Base-by-base conservation (phyloP, 1,140 invertebrate genomes). In the Amyelois transitella region DNA sequence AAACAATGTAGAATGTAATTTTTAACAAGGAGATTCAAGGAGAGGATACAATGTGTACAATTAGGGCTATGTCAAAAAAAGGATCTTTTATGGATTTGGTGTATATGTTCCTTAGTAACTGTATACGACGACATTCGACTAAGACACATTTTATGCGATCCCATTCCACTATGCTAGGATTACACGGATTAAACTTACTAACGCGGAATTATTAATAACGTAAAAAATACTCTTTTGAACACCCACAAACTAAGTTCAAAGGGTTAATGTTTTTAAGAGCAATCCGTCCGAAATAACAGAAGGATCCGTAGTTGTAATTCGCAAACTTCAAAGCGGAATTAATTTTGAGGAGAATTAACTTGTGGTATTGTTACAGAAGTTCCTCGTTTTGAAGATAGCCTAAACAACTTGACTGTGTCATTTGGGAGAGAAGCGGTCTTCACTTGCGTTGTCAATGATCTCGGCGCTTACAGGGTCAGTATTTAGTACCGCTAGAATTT, bases 391-490 rank as follows among this genome's bases (percentile, higher is more conserved):
- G 93, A 92, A 75, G 93, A 93, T 67, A 93, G 93, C 67, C 91
- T 96, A 69, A 92, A 91, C 78, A 96, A 96, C 84, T 90, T 94
- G 63, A 96, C 94, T 28, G 91, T 94, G 43, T 92, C 94, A 22
- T 91, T 94, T 51, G 94, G 94, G 55, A 90, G 94, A 64, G 94
- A 95, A 73, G 94, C 93, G 17, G 90, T 93, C 54, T 92, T 96
- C 69, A 93, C 93, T 43, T 96, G 94, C 77, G 90, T 93, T 49
- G 94, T 96, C 51, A 94, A 95, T 85, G 94, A 94, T 76, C 89
- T 96, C 61, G 92, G 92, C 49, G 91, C 90, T 51, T 95, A 92
- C 79, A 95, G 94, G 92, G 94, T 95, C 75, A 89, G 89, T 84
- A 61, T n/a, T 24, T 8, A 24, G 22, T 24, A 8, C 4, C 22